Base-by-base conservation (phyloP, 2,888 invertebrate species). In the Orthonychiurus folsomi region DNA sequence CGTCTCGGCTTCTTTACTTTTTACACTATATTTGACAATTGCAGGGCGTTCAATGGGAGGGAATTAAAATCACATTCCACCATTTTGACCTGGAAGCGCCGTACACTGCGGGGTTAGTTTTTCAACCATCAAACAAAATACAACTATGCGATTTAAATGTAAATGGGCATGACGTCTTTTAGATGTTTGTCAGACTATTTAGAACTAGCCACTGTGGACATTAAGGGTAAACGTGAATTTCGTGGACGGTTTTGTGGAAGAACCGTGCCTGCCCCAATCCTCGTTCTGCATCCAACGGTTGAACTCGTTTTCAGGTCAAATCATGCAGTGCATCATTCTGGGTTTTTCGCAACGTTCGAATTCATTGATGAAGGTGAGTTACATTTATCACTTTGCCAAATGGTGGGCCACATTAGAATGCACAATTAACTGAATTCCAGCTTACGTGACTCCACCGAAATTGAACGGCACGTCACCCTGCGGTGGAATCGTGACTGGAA, bases 151-250 rank as follows among this genome's bases (percentile, higher is more conserved):
- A 37, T 37, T 15, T 37, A 37, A 37, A 37, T n/a, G n/a, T n/a
- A n/a, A n/a, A n/a, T n/a, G n/a, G n/a, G n/a, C n/a, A n/a, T n/a
- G n/a, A n/a, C n/a, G n/a, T n/a, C n/a, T 50, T 25, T 9, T 61
- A 75, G 76, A 56, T 76, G 76, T 66, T 65, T 76, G 20, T 73
- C 73, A 24, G 76, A 76, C 68, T 76, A 75, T 66, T 70, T 76
- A 62, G 76, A 75, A 66, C 70, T 76, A 25, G 74, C 75, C n/a
- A 75, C 76, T 24, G 74, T 75, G 50, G 75, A 75, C 61, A 69
- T 74, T 3, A 58, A 60, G 59, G 72, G 62, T 28, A 66, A 66
- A 20, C 56, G 71, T 15, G 69, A 72, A n/a, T 71, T 75, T 50
- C 69, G 75, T 0, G 75, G 75, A 2, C 71, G 76, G 23, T 76